phyloP scores from a whole-genome alignment of 2,113 vertebrate species.

The Hyperopisus bebe region DNA sequence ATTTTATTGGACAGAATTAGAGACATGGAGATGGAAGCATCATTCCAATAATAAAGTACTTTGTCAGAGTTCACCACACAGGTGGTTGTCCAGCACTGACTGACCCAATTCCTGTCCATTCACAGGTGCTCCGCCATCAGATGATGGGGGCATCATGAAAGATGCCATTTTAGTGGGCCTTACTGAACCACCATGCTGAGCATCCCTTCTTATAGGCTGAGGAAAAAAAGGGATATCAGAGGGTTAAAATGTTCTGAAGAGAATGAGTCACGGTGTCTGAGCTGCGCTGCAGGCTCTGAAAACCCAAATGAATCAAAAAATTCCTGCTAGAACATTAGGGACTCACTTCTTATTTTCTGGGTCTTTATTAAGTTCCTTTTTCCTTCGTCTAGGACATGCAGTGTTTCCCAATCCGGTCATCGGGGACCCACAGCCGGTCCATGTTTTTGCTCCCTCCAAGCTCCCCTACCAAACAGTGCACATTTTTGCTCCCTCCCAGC shows the following conservation, averaged over 20 bases:
- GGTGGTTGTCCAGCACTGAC: neutral
- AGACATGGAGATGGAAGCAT: neutral
- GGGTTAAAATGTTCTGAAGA: constrained; percentile 11
- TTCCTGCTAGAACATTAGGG: neutral
- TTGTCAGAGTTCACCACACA: neutral
- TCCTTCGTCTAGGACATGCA: neutral
- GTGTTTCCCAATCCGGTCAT: neutral
- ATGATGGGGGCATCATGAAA: neutral
- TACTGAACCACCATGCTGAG: neutral
- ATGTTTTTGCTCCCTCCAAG: neutral
- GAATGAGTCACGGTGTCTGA: neutral
- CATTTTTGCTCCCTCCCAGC: neutral
- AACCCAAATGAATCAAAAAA: constrained; percentile 1
- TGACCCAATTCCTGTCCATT: neutral
- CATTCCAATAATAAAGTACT: neutral
- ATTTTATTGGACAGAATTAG: neutral
- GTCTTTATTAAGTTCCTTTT: constrained; percentile 12
- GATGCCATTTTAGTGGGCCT: neutral
- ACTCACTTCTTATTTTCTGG: neutral
- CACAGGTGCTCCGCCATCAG: neutral
- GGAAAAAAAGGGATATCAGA: neutral
- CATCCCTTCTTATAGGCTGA: neutral
- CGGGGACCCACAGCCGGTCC: neutral
- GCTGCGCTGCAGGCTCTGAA: neutral
- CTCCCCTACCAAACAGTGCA: neutral